Base-by-base conservation (phyloP, 2,113 vertebrate genomes). In the Campylomormyrus numenius region DNA sequence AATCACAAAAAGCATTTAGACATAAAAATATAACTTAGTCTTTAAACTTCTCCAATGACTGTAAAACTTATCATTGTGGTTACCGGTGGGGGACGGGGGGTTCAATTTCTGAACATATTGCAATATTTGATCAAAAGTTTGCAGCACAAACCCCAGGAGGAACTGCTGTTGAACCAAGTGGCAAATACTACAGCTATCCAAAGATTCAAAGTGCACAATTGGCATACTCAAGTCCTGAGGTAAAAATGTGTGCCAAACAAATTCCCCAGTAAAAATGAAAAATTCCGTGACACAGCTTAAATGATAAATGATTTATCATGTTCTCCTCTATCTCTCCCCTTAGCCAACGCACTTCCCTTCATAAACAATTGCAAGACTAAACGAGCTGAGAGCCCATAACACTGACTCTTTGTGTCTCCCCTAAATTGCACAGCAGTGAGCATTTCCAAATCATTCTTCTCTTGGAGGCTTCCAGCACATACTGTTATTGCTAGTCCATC, bases 341-440 rank as follows among this genome's bases (percentile, higher is more conserved):
- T 84, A 86, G 74, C 80, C 92, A 91, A 66, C 88, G 1, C 46
- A 83, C 74, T 70, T 89, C 92, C 90, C 90, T 50, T 66, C 74
- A 91, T 49, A 92, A 91, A 94, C 92, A 93, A 93, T 90, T 83
- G 92, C 92, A 93, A 93, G 93, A 93, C 94, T 93, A 93, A 93
- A 91, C 92, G 93, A 93, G 92, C 91, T 93, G 91, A 90, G 48
- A 70, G 90, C 90, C 80, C 90, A 90, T 88, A 92, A 95, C 94
- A 95, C 91, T 91, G 93, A 90, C 86, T 90, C 92, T 93, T 95
- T 95, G 94, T 95, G 92, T 92, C 70, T 90, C 91, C 89, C 90
- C 77, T 91, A 92, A 92, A 94, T 85, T 89, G 90, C 58, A 83
- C 77, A 92, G 92, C 89, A 93, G 27, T 93, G 90, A 91, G 91